These are phyloP conservation scores for Bibio marci DNA, from an alignment of 2,888 invertebrate species.

Conservation along the genomic window DNA sequence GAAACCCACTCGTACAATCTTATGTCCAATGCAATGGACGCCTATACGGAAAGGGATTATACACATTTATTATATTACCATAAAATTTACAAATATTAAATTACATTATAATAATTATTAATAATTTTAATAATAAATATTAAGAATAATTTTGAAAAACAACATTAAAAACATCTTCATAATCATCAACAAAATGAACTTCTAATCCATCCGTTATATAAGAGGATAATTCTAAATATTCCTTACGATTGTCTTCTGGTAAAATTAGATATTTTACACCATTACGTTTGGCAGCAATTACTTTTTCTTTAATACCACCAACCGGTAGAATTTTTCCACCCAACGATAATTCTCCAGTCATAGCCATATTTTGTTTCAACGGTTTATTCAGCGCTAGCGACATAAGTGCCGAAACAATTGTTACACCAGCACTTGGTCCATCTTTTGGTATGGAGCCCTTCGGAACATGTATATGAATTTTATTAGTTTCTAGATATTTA, in stretches of 20 bases:
- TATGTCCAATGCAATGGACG: too few relatives aligned
- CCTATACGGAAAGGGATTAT: too few relatives aligned
- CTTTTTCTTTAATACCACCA: constrained; percentile 98
- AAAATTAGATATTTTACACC: constrained; percentile 81
- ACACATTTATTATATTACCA: too few relatives aligned
- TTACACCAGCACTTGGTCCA: constrained; percentile 93
- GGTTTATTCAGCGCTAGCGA: constrained; percentile 67
- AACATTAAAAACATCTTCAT: constrained; percentile 74
- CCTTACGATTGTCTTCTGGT: constrained; percentile 91
- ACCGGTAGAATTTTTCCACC: constrained; percentile 94
- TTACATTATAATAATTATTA: too few relatives aligned
- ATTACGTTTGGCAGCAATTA: constrained; percentile 88
- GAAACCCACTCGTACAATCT: too few relatives aligned
- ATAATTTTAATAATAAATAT: too few relatives aligned
- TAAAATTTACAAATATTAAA: too few relatives aligned
- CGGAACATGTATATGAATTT: constrained; percentile 93
- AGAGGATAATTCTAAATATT: constrained; percentile 80
- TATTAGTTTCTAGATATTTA: constrained; percentile 60
- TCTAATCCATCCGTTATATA: constrained; percentile 88
- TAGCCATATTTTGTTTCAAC: constrained; percentile 74
- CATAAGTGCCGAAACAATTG: constrained; percentile 88
- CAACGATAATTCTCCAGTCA: constrained; percentile 97
- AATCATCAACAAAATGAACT: constrained; percentile 79
- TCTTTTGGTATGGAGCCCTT: constrained; percentile 99
- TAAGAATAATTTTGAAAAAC: too few relatives aligned